phyloP scores from a whole-genome alignment of 2,888 invertebrate species.

The Balanococcus diminutus region DNA sequence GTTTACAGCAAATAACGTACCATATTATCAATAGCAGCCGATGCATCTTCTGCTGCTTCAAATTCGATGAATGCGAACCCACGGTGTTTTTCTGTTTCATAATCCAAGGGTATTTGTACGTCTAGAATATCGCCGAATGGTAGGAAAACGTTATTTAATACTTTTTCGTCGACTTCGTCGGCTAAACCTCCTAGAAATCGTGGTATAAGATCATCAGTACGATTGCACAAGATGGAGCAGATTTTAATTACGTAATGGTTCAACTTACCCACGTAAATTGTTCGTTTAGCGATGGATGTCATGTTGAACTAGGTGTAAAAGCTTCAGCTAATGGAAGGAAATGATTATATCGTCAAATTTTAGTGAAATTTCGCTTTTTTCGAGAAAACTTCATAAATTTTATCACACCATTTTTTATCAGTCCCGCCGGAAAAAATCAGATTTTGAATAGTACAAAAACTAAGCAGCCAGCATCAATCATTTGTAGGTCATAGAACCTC shows the following conservation, averaged over 20 bases:
- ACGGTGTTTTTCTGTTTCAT: constrained; percentile 94
- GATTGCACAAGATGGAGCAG: not conserved
- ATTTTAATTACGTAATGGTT: not conserved
- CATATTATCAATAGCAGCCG: constrained; percentile 99
- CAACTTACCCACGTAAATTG: constrained; percentile 47
- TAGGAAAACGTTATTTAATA: constrained; percentile 94
- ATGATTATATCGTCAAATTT: no score
- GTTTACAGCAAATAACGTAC: constrained; percentile 63
- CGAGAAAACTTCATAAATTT: no score
- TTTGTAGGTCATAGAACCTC: no score
- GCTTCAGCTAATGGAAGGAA: no score
- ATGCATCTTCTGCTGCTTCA: constrained; percentile 97
- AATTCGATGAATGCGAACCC: constrained; percentile 99
- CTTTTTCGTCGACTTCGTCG: constrained; percentile 95
- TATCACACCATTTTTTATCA: no score
- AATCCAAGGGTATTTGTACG: constrained; percentile 96
- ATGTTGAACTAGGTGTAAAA: not conserved
- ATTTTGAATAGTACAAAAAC: no score
- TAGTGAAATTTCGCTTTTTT: no score
- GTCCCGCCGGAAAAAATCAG: no score
- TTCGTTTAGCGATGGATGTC: constrained; percentile 30
- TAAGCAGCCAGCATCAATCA: no score
- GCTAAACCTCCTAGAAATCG: constrained; percentile 72
- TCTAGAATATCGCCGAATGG: constrained; percentile 99
- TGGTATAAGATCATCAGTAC: not conserved